Base-by-base conservation (phyloP, 1,140 invertebrate genomes). In the Trachelipus rathkii region DNA sequence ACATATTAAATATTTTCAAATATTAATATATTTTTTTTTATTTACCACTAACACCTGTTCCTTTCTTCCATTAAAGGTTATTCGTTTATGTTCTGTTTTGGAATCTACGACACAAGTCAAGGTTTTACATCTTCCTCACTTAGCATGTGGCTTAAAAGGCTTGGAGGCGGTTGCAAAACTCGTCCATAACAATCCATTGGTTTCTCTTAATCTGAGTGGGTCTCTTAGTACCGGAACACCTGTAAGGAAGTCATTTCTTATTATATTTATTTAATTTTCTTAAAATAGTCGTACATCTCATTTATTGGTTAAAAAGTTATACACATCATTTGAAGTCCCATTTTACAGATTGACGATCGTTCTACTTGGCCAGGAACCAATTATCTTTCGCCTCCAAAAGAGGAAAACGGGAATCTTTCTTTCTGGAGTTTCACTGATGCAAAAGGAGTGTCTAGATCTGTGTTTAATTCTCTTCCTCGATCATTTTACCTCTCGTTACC, bases 61-160 rank as follows among this genome's bases (percentile, higher is more conserved):
- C 3, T n/a, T 15, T 44, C 8, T 45, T 50, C 21, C 19, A 5
- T 60, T 67, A 43, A 68, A 81, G 80, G 75, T 81, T 45, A 69
- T 78, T 45, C 80, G 78, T 33, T 71, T 81, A 43, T 81, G 80
- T 73, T 45, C 73, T 19, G 80, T 81, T n/a, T 44, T 81, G 70
- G 53, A 78, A 67, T 67, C 67, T 24, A 86, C 85, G 76, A 82
- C 84, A 70, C 85, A 87, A 80, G 84, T 89, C 33, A 85, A 87
- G 68, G 85, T 87, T 33, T 82, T 89, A 66, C 88, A 88, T 78
- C 84, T 89, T 76, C 87, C 88, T 44, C 88, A 89, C 83, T 84
- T 89, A 71, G 85, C 88, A 23, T 89, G 88, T 78, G 88, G 87
- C 24, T 84, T 86, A 70, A 85, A 88, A 45, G 88, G 87, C 10